Base-by-base conservation (phyloP, 2,888 invertebrate genomes). In the Tipula vernalis region DNA sequence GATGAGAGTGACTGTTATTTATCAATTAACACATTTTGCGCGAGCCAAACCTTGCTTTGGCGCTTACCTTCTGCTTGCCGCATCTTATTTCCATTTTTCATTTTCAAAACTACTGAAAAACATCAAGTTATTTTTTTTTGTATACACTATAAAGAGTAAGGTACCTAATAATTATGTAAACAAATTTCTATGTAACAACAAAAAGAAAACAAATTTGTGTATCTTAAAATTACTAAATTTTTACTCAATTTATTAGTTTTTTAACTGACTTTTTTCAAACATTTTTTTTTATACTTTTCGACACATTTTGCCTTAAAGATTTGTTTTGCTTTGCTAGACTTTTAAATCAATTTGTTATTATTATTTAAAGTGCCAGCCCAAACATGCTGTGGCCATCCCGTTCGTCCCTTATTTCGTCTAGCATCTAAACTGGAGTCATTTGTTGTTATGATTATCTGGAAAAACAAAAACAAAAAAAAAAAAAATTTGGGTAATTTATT, bases 301-400 rank as follows among this genome's bases (percentile, higher is more conserved):
- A 71, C 71, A 71, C 28, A 71, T 71, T 71, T 28, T 28, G 28
- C 28, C 71, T 71, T 71, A 71, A 18, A 71, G 71, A 71, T 71
- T 71, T 15, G 13, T n/a, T 13, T n/a, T 2, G 5, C 5, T 84
- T 15, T 84, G 39, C 36, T 84, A 8, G 36, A 15, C 10, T 84
- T 10, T 84, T 15, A 39, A 39, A 84, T 84, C n/a, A 57, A 41
- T 57, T 86, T 86, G 39, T 57, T 44, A 57, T 83, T 47, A 6
- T 86, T 42, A 42, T 96, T 95, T 88, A 97, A 91, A 90, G 96
- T 96, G 71, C 97, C 92, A 0, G 98, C 98, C 98, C 98, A 98
- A 88, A 98, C 98, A 91, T 98, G 97, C 90, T 98, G 98, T 0
- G 98, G 98, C 98, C 98, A 98, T 13, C 98, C 98, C 0, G 98